phyloP scores from a whole-genome alignment of 2,888 invertebrate genomes.

The Saturnia japonica region DNA sequence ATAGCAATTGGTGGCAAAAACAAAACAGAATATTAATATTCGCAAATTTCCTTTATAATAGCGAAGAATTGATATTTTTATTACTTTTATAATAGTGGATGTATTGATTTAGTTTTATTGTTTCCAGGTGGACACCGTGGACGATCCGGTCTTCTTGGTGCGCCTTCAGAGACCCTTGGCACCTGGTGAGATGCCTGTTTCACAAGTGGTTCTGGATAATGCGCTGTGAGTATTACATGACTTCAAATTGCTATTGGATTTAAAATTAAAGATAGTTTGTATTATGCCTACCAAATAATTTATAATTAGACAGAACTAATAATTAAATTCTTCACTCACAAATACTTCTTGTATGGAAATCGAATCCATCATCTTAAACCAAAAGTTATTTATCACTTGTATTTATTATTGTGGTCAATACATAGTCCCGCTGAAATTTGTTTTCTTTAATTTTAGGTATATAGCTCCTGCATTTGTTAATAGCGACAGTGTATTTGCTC shows the following conservation, averaged over 20 bases:
- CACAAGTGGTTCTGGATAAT: constrained; percentile 50
- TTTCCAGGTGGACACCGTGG: constrained; percentile 51
- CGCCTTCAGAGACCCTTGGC: constrained; percentile 55
- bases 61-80: not conserved
- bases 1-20: not conserved
- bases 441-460: no score
- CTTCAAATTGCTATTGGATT: not conserved
- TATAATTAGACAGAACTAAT: not conserved
- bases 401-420: no score
- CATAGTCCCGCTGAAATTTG: no score
- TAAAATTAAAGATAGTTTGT: not conserved
- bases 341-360: no score
- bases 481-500: no score
- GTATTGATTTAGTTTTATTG: not conserved
- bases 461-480: no score
- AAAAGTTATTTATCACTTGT: no score
- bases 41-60: not conserved
- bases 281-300: not conserved
- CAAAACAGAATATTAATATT: not conserved
- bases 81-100: not conserved
- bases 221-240: constrained; percentile 27
- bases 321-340: not conserved
- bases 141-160: constrained; percentile 54
- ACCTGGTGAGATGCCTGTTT: constrained; percentile 48
- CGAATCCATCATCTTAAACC: no score